Base-by-base conservation (phyloP, 2,888 invertebrate genomes). In the Agonopterix heracliana region DNA sequence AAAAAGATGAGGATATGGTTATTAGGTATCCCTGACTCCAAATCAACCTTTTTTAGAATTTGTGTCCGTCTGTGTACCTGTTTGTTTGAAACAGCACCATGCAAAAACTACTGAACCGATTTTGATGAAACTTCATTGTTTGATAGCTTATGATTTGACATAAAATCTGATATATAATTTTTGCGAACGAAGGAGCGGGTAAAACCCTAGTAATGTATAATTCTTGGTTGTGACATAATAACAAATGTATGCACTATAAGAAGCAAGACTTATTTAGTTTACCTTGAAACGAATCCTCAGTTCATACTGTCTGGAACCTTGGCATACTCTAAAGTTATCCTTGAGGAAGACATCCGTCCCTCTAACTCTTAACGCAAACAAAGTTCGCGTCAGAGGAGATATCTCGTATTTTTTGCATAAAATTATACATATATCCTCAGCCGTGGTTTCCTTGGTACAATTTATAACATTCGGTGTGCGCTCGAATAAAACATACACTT, bases 271-370 rank as follows among this genome's bases (percentile, higher is more conserved):
- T 3, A 17, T 17, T 17, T 17, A 17, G 2, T 17, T 26, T 26
- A 93, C 91, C 83, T 95, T 96, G 71, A 93, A 96, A 47, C 97
- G 90, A 65, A 97, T 90, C 54, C 96, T 91, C 60, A 96, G 92
- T 62, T 95, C 94, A 67, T 93, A 92, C 60, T 90, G 90, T 48
- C 89, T 79, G 51, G 91, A 88, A 57, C 81, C 73, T 51, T 73
- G 68, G 46, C 85, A 71, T 52, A 88, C 85, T 62, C 74, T 77
- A 46, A 73, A 68, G 59, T 92, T 92, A 53, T 94, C 91, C 66
- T 92, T 91, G 48, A 94, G 89, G 92, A 95, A 96, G 61, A 91
- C 85, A 60, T 90, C 90, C 50, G 90, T 90, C 41, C 90, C 90
- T 63, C 89, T 90, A 59, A 92, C 88, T 65, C 94, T 89, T 44